Evolutionary conservation across 2,797 vertebrate genomes (phyloP).

Genomic region (Octomys mimax): DNA sequence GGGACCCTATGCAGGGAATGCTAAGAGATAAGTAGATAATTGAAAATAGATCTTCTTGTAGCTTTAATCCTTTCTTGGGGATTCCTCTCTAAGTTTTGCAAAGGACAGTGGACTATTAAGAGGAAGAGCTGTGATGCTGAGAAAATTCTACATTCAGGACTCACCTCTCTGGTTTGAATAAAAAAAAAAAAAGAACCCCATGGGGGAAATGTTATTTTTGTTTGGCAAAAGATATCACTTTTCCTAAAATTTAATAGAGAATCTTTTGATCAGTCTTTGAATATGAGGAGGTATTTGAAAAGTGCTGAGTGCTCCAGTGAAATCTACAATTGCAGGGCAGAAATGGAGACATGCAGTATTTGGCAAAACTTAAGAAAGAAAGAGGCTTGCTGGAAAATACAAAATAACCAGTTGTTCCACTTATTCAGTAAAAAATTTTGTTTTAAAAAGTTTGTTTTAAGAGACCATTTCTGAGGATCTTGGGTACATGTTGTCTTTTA

Average conservation of each 20-base stretch:
- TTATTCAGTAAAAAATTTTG: conserved; percentile 90
- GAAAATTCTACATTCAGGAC: background rate
- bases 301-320: background rate
- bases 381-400: conserved; percentile 89
- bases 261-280: background rate
- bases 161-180: background rate
- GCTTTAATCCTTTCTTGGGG: background rate
- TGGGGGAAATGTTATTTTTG: background rate
- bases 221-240: background rate
- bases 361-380: conserved; percentile 84
- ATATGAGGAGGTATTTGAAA: background rate
- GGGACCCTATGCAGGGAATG: background rate
- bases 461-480: conserved; percentile 81
- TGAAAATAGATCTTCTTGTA: background rate
- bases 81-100: fast-evolving
- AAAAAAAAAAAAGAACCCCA: background rate
- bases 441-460: conserved; percentile 87
- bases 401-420: conserved; percentile 81
- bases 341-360: conserved; percentile 83
- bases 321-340: background rate
- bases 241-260: background rate
- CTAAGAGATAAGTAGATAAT: background rate
- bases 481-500: background rate
- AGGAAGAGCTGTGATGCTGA: background rate
- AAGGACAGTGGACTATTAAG: background rate